A percentile compares a stretch with the other conserved stretches of the same genome.
phyloP scores from a whole-genome alignment of 2,113 vertebrate genomes.

The Rhombomys opimus region DNA sequence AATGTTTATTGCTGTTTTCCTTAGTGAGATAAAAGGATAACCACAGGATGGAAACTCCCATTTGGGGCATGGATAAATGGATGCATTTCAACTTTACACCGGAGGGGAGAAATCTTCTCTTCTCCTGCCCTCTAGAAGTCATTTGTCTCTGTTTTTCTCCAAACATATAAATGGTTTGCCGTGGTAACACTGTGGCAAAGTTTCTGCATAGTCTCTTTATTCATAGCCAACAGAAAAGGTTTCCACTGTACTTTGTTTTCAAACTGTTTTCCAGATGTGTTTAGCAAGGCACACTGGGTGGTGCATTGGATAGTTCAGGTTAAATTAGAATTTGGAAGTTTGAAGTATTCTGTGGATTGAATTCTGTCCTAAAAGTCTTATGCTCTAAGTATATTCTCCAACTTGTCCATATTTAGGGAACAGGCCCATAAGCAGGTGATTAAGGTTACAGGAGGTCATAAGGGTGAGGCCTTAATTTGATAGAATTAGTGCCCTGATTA shows the following conservation, averaged over 20 bases:
- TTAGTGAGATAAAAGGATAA: conserved; percentile 52
- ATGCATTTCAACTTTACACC: conserved; percentile 38
- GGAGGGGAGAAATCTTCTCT: conserved; percentile 5
- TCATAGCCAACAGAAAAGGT: conserved; percentile 26
- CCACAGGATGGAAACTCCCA: conserved; percentile 60
- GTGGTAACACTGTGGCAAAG: conserved; percentile 1
- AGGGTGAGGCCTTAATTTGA: background rate
- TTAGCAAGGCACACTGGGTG: conserved; percentile 33
- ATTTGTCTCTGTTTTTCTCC: conserved; percentile 56
- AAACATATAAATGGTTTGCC: conserved; percentile 53
- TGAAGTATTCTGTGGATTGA: conserved; percentile 8
- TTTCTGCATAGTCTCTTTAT: conserved; percentile 53
- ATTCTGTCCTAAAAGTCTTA: background rate
- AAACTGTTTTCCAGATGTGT: conserved; percentile 64
- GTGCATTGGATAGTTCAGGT: background rate
- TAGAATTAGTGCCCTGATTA: background rate
- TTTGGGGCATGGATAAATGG: conserved; percentile 50
- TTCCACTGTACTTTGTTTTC: conserved; percentile 58
- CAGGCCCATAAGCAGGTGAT: background rate
- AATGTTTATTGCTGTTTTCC: conserved; percentile 52
- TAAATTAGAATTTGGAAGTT: conserved; percentile 3
- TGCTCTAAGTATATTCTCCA: background rate
- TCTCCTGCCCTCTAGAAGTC: conserved; percentile 48
- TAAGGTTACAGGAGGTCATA: background rate
- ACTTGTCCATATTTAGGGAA: background rate